Evolutionary conservation across 2,113 vertebrate genomes (phyloP), one percentile per base, ranked within the genome.

Genomic region (Colistium nudipinnis): DNA sequence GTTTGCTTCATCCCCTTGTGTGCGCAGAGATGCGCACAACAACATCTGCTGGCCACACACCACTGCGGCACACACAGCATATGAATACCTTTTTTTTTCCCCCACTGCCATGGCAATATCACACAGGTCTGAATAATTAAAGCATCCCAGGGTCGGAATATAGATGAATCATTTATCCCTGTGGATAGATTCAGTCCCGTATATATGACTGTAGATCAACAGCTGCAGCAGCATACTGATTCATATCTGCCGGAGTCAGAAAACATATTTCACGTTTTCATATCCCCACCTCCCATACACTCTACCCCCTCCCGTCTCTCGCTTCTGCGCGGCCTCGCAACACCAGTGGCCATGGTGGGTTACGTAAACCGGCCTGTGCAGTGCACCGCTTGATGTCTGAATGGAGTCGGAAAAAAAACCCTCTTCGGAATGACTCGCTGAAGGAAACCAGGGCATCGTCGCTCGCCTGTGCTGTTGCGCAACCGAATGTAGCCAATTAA

Each of bases 401-500:
- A 71, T 60, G 12, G 4, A 77, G 69, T 63, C 31, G 31, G 64
- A 83, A 56, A 76, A 22, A 51, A 44, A 70, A 70, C 55, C 39
- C 27, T 27, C 35, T 57, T 78, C 54, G 47, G 14, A 55, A 33
- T 1, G 17, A 44, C 49, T 55, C 16, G 31, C 80, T 57, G 62
- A 62, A 33, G 64, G 45, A 72, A 17, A 68, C 68, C 41, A 69
- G 39, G 25, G 48, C 61, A 5, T 33, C 52, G 16, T 70, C 2
- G 52, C 35, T 55, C 4, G 4, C 30, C 60, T 28, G 38, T 12
- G 28, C 12, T 0, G 38, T 83, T 88, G 70, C 25, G n/a, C 74
- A 85, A 87, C 67, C 47, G 48, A 82, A 84, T 61, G 36, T 41
- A 60, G 80, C 59, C 81, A 77, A 78, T 89, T 76, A 71, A 52